Percentiles rank a stretch among this genome's conserved stretches.
Evolutionary conservation across 2,797 vertebrate species (phyloP).

Genomic region (Neosilurus mollespiculum): DNA sequence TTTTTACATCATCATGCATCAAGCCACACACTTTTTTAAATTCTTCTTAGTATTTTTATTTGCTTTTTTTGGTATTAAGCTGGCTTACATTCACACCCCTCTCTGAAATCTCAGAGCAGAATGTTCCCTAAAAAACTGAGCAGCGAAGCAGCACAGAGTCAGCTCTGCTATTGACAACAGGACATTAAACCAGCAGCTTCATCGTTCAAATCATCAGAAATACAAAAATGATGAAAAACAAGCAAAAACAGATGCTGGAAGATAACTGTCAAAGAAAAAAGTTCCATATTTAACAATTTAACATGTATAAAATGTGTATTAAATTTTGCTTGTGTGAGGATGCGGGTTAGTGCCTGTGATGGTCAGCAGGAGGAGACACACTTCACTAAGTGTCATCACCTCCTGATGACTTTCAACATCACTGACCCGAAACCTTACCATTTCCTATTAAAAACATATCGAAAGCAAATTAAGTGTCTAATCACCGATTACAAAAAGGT

Average conservation of each 20-base stretch:
- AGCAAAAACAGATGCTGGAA: constrained; percentile 54
- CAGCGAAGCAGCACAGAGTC: constrained; percentile 24
- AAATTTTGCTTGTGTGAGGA: constrained; percentile 16
- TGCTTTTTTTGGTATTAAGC: constrained; percentile 3
- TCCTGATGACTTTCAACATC: background rate
- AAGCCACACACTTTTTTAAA: background rate
- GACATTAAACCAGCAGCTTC: background rate
- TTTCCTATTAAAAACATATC: background rate
- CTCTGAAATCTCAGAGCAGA: constrained; percentile 14
- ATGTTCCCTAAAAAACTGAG: constrained; percentile 14
- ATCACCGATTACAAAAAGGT: constrained; percentile 64
- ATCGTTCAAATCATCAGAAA: constrained; percentile 10
- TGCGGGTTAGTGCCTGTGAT: background rate
- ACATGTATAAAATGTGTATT: constrained; percentile 65
- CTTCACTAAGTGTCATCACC: background rate
- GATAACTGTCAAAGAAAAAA: constrained; percentile 50
- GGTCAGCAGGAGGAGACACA: constrained; percentile 25
- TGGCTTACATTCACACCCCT: constrained; percentile 18
- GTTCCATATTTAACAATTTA: constrained; percentile 47
- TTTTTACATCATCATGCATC: constrained; percentile 34
- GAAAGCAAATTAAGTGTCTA: constrained; percentile 34
- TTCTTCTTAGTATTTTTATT: background rate
- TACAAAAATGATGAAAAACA: constrained; percentile 21
- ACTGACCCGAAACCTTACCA: background rate
- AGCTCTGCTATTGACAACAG: constrained; percentile 37